A percentile compares a stretch with the other conserved stretches of the same genome.
Conservation (phyloP, 2,113 vertebrate genomes). For the Etheostoma spectabile region DNA sequence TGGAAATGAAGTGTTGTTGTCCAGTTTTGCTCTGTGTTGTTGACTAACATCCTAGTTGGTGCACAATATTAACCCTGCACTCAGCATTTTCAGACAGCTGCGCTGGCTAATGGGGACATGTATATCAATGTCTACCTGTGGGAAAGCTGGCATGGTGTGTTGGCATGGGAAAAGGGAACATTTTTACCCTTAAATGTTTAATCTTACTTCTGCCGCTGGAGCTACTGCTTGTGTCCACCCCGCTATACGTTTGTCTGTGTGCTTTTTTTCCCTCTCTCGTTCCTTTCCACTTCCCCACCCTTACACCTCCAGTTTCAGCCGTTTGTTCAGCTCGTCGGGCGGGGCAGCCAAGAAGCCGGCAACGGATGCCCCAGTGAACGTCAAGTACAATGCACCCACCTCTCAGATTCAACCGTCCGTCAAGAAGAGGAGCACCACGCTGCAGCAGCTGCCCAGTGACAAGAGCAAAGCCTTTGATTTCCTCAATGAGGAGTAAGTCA, state of each 20-base stretch:
- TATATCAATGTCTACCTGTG: neutral
- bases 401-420: constrained; percentile 94
- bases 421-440: constrained; percentile 95
- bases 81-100: neutral
- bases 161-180: constrained; percentile 36
- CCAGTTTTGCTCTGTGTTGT: constrained; percentile 60
- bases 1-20: neutral
- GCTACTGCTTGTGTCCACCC: constrained; percentile 79
- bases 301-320: constrained; percentile 91
- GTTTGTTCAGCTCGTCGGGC: constrained; percentile 96
- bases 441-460: constrained; percentile 96
- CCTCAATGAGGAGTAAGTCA: constrained; percentile 96
- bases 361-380: constrained; percentile 90
- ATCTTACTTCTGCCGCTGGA: constrained; percentile 58
- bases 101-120: constrained; percentile 1
- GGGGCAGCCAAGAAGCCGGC: constrained; percentile 90
- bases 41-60: constrained; percentile 69
- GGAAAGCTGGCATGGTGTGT: constrained; percentile 56
- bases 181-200: constrained; percentile 54
- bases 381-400: constrained; percentile 98
- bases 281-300: constrained; percentile 56
- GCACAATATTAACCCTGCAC: constrained; percentile 64
- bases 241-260: constrained; percentile 83
- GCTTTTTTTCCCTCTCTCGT: constrained; percentile 8
- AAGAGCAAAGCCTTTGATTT: constrained; percentile 99